phyloP scores from a whole-genome alignment of 92 coral and sea anemone genomes.

The Siderastrea radians region DNA sequence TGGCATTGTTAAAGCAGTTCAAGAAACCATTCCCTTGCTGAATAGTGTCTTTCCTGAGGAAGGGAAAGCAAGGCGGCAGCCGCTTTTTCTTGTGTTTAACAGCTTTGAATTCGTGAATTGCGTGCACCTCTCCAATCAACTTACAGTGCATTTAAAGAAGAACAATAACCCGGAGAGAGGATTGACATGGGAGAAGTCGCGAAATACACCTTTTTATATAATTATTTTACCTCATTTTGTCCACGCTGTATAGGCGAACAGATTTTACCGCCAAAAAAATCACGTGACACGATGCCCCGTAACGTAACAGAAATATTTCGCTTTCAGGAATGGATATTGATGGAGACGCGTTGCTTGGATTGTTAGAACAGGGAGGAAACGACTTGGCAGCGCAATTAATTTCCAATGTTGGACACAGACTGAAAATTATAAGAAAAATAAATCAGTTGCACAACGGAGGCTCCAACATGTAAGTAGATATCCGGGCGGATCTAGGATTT shows the following conservation, averaged over 20 bases:
- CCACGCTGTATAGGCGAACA: not conserved
- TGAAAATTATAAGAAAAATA: not conserved
- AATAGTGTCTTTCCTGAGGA: too few relatives aligned
- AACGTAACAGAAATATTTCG: not conserved
- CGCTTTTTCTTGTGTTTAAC: too few relatives aligned
- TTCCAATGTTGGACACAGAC: constrained; percentile 1
- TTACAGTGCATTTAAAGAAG: too few relatives aligned
- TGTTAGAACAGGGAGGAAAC: not conserved
- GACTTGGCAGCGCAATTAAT: not conserved
- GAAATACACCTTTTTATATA: not conserved
- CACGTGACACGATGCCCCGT: too few relatives aligned
- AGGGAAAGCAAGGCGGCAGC: too few relatives aligned
- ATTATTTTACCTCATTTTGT: not conserved
- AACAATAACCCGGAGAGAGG: too few relatives aligned
- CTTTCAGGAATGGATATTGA: not conserved
- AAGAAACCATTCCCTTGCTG: too few relatives aligned
- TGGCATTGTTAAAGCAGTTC: too few relatives aligned
- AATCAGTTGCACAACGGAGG: not conserved
- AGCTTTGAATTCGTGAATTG: too few relatives aligned
- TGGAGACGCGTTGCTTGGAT: not conserved
- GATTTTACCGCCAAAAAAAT: constrained; percentile 1
- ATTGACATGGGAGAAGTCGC: not conserved
- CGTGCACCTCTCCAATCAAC: too few relatives aligned
- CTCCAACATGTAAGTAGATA: constrained; percentile 5
- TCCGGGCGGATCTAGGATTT: too few relatives aligned